A percentile compares a stretch with the other conserved stretches of the same genome.
These are phyloP conservation scores for Euwallacea similis DNA, from an alignment of 1,140 invertebrate species.

Conservation along the genomic window DNA sequence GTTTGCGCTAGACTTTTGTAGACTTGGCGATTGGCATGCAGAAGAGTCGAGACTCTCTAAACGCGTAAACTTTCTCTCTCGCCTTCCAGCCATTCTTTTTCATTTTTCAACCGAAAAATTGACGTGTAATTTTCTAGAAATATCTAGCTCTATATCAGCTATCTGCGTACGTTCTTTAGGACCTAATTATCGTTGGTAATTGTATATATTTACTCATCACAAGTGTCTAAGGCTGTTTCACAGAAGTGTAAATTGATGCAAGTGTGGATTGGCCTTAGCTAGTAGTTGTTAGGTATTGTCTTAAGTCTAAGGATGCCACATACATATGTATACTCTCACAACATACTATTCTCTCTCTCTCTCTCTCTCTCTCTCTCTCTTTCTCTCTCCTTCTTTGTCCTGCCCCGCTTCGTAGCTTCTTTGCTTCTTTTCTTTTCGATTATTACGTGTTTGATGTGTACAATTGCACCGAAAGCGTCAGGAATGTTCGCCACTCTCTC, in stretches of 20 bases:
- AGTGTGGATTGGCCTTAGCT: too few species aligned
- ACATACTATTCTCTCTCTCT: slow-evolving; percentile 26
- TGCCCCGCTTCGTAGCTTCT: slow-evolving; percentile 45
- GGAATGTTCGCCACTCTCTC: slow-evolving; percentile 13
- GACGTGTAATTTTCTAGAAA: too few species aligned
- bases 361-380: slow-evolving; percentile 25
- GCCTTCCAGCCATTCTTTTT: not conserved
- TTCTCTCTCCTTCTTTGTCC: slow-evolving; percentile 24
- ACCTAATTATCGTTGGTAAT: too few species aligned
- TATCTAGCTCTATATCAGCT: too few species aligned
- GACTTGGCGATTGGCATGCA: slow-evolving; percentile 47
- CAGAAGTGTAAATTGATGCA: too few species aligned
- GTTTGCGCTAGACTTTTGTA: slow-evolving; percentile 44
- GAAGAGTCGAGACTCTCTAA: slow-evolving; percentile 2
- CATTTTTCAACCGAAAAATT: too few species aligned
- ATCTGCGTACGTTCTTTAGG: too few species aligned
- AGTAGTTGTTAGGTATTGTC: too few species aligned
- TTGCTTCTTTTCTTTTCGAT: slow-evolving; percentile 18
- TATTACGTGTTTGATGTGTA: slow-evolving; percentile 17
- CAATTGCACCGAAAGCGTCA: slow-evolving; percentile 27
- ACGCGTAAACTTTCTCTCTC: slow-evolving; percentile 5
- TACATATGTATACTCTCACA: slow-evolving; percentile 20
- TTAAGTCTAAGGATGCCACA: not conserved
- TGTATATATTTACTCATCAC: too few species aligned
- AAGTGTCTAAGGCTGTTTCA: too few species aligned